These are phyloP conservation scores for Zosterops pallidus DNA, from an alignment of 2,113 vertebrate species.

Conservation along the genomic window DNA sequence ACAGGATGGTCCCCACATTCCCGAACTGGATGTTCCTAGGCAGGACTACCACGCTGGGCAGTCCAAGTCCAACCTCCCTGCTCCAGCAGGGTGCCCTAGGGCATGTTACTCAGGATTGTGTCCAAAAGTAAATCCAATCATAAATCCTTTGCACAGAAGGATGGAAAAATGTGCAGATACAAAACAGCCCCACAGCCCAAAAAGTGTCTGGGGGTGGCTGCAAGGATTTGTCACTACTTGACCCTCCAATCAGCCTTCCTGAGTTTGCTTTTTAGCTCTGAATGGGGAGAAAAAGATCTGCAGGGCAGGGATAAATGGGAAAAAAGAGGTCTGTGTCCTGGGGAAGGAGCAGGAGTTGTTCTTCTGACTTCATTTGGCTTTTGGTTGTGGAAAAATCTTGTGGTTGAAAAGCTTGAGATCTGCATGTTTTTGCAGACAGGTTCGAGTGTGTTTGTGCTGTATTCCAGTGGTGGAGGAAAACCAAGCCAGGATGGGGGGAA, in stretches of 20 bases:
- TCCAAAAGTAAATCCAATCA: neutral
- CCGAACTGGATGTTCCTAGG: accelerated
- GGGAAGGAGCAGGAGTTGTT: neutral
- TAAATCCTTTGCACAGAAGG: neutral
- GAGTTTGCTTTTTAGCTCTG: neutral
- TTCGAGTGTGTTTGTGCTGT: accelerated
- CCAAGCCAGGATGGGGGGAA: neutral
- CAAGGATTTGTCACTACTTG: neutral
- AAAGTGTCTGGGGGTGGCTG: neutral
- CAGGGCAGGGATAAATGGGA: neutral
- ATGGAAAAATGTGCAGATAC: neutral
- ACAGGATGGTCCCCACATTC: neutral
- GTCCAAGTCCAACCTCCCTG: neutral
- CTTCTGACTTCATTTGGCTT: neutral
- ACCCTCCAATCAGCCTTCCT: neutral
- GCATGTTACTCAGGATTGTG: neutral
- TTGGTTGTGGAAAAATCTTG: neutral
- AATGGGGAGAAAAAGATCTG: neutral
- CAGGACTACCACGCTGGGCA: neutral
- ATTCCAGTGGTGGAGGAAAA: neutral
- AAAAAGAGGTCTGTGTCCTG: neutral
- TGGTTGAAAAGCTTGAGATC: neutral
- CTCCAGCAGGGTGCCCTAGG: neutral
- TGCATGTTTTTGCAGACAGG: neutral
- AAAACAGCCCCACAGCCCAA: neutral